These are phyloP conservation scores for Aphidoletes aphidimyza DNA, from an alignment of 2,888 invertebrate species.

Conservation along the genomic window DNA sequence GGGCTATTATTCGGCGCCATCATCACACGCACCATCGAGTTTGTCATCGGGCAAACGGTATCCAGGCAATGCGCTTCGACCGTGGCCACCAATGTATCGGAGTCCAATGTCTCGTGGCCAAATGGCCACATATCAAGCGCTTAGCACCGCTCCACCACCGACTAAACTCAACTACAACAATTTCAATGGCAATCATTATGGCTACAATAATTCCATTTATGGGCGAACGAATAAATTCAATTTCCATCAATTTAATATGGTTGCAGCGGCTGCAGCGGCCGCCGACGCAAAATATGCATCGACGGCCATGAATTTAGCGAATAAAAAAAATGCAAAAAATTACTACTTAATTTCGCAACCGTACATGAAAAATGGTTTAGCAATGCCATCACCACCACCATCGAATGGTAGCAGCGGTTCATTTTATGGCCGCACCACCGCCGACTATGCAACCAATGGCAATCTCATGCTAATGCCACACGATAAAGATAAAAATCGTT, in stretches of 20 bases:
- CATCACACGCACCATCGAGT: slow-evolving; percentile 62
- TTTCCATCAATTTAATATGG: slow-evolving; percentile 54
- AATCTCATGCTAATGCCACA: slow-evolving; percentile 63
- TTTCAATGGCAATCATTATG: slow-evolving; percentile 51
- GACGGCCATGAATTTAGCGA: slow-evolving; percentile 67
- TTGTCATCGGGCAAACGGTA: slow-evolving; percentile 34
- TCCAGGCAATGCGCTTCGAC: slow-evolving; percentile 68
- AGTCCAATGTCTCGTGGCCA: slow-evolving; percentile 18
- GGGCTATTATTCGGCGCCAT: slow-evolving; percentile 71
- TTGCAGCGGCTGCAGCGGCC: slow-evolving; percentile 61
- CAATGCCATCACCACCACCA: slow-evolving; percentile 35
- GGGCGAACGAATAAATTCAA: slow-evolving; percentile 50
- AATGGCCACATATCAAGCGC: slow-evolving; percentile 45
- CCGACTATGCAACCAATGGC: slow-evolving; percentile 47
- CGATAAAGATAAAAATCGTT: slow-evolving; percentile 64
- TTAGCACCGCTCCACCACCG: slow-evolving; percentile 54
- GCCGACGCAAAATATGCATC: slow-evolving; percentile 66
- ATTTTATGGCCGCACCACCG: slow-evolving; percentile 40
- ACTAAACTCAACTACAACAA: slow-evolving; percentile 36
- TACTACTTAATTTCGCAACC: slow-evolving; percentile 54
- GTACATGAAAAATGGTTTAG: slow-evolving; percentile 53
- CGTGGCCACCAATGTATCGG: slow-evolving; percentile 75
- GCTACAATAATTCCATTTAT: slow-evolving; percentile 55
- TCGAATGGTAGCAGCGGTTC: slow-evolving; percentile 58
- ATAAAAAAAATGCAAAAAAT: slow-evolving; percentile 68